Evolutionary conservation across 2,113 vertebrate species (phyloP).

Genomic region (Colius striatus): DNA sequence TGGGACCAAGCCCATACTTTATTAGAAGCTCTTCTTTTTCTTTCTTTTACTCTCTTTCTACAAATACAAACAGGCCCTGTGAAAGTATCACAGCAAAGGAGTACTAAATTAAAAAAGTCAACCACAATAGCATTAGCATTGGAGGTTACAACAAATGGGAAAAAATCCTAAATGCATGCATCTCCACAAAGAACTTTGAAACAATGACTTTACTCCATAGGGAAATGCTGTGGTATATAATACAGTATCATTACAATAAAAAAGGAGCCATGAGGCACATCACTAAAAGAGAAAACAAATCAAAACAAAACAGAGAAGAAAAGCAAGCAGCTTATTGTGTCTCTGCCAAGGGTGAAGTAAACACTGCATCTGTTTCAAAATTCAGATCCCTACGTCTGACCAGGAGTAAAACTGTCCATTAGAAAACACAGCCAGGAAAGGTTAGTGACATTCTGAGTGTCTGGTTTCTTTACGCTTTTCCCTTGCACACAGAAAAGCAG

Average conservation of each 20-base stretch:
- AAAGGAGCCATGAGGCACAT: slow-evolving; percentile 67
- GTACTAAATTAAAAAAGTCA: slow-evolving; percentile 73
- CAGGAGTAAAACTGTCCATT: slow-evolving; percentile 71
- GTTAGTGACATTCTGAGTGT: slow-evolving; percentile 53
- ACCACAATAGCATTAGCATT: slow-evolving; percentile 62
- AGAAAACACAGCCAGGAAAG: slow-evolving; percentile 43
- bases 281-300: slow-evolving; percentile 68
- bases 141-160: slow-evolving; percentile 67
- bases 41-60: slow-evolving; percentile 57
- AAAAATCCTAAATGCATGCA: slow-evolving; percentile 66
- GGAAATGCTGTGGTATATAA: slow-evolving; percentile 73
- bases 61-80: slow-evolving; percentile 66
- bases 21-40: slow-evolving; percentile 66
- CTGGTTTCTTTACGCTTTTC: slow-evolving; percentile 61
- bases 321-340: slow-evolving; percentile 53
- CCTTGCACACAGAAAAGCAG: slow-evolving; percentile 38
- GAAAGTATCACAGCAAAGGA: slow-evolving; percentile 70
- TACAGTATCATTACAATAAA: slow-evolving; percentile 73
- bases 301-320: slow-evolving; percentile 69
- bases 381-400: slow-evolving; percentile 60
- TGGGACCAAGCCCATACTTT: slow-evolving; percentile 63
- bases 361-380: slow-evolving; percentile 66
- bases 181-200: slow-evolving; percentile 74
- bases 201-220: slow-evolving; percentile 71
- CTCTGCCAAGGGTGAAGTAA: slow-evolving; percentile 68